A percentile compares a stretch with the other conserved stretches of the same genome.
Evolutionary conservation across 2,888 invertebrate species (phyloP).

Genomic region (Mesorhabditis sp.): DNA sequence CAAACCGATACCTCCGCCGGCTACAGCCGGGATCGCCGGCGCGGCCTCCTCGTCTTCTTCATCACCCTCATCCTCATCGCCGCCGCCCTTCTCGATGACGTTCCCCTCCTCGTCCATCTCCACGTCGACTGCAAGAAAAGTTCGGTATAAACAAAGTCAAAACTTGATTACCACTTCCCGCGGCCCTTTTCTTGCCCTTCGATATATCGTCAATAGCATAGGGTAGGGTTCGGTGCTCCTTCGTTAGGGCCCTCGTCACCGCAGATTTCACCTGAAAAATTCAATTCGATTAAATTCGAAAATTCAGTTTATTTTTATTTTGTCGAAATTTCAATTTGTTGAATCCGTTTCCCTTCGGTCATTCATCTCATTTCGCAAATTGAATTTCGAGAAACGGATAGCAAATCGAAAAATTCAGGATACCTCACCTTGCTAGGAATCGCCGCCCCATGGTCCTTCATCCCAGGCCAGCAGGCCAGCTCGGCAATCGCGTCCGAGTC

Average conservation of each 20-base stretch:
- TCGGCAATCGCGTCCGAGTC: slow-evolving; percentile 86
- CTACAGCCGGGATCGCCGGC: neutral
- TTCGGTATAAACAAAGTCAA: neutral
- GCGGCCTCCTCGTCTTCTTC: slow-evolving; percentile 24
- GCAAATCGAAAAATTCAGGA: slow-evolving; percentile 6
- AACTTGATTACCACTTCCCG: neutral
- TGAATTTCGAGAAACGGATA: neutral
- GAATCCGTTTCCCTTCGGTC: too few species aligned
- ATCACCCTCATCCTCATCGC: slow-evolving; percentile 30
- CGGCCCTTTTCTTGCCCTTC: slow-evolving; percentile 32
- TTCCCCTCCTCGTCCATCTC: slow-evolving; percentile 43
- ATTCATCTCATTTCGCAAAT: too few species aligned
- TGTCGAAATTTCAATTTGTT: too few species aligned
- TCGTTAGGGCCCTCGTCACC: slow-evolving; percentile 87
- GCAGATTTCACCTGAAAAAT: slow-evolving; percentile 80
- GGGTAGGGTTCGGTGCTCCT: slow-evolving; percentile 74
- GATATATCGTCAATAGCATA: slow-evolving; percentile 67
- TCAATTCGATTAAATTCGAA: neutral
- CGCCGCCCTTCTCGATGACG: slow-evolving; percentile 30
- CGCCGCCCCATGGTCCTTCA: slow-evolving; percentile 70
- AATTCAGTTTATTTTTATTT: neutral
- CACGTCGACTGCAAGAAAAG: slow-evolving; percentile 18
- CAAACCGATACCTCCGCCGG: too few species aligned
- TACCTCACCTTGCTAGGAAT: slow-evolving; percentile 63
- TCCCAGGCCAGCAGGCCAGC: slow-evolving; percentile 72